Evolutionary conservation across 1,140 invertebrate genomes (phyloP), one percentile per base, ranked within the genome.

Genomic region (Drosophila truncata): DNA sequence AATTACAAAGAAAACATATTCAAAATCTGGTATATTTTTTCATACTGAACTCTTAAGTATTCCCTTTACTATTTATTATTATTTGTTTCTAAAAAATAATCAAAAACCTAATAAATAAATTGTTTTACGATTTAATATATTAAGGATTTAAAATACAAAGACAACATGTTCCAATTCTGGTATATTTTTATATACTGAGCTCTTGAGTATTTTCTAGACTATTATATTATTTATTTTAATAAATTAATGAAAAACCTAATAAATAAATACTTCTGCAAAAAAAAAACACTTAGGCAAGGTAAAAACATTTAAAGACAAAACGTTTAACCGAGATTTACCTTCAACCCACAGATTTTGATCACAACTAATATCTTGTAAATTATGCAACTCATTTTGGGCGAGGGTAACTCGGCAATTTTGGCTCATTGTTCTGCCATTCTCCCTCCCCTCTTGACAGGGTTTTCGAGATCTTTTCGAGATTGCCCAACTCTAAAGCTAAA

Each of bases 371-470:
- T 72, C 54, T 60, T 3, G 16, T 41, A 72, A 72, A 50, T 72
- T 73, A 29, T 73, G 67, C 67, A 72, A 73, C 25, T 73, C 66
- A 73, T 60, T 71, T 23, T n/a, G 16, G 25, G 27, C 20, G 52
- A 52, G 47, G 60, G 60, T 64, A 64, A 42, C 20, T 58, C 29
- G 49, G 49, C 31, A 57, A 59, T 58, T 72, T 59, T 2, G 44
- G 52, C 27, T 60, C 35, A 73, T 72, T 73, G 67, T 73, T 72
- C 70, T 72, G 70, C 54, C 70, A 60, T 35, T 73, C 70, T 72
- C 35, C 67, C 44, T 23, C 70, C 44, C 29, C 70, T 72, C 29
- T n/a, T n/a, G 44, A 60, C 35, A 23, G 46, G 33, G 35, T 20
- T 59, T 16, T 7, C 20, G n/a, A 62, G 66, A 39, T 41, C 25